Evolutionary conservation across 2,113 vertebrate species (phyloP).

Genomic region (Azemiops feae): DNA sequence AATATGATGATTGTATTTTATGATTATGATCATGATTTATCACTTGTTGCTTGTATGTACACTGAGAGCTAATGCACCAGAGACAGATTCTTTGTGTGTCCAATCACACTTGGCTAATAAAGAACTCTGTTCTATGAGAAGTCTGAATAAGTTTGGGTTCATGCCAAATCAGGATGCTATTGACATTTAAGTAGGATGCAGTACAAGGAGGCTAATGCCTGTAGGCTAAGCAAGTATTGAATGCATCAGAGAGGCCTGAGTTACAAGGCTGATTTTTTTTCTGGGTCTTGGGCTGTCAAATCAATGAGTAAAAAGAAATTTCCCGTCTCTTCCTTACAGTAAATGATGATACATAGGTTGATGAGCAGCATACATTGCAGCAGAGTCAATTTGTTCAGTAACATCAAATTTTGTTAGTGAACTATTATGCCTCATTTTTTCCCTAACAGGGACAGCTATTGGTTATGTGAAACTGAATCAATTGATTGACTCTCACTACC

Average conservation of each 20-base stretch:
- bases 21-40: too few relatives aligned
- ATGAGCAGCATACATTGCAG: not conserved
- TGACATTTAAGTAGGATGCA: not conserved
- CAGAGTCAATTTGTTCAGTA: not conserved
- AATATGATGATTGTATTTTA: not conserved
- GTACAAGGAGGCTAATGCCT: not conserved
- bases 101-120: not conserved
- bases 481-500: not conserved
- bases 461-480: not conserved
- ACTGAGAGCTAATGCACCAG: not conserved
- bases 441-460: not conserved
- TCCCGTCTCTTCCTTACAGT: not conserved
- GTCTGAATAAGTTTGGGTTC: not conserved
- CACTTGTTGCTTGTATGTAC: too few relatives aligned
- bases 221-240: not conserved
- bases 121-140: not conserved
- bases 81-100: not conserved
- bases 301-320: not conserved
- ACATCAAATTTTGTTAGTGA: not conserved
- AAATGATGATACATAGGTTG: not conserved
- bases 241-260: not conserved
- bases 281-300: not conserved
- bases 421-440: not conserved
- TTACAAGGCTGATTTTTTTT: not conserved
- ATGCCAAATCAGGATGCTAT: not conserved